Base-by-base conservation (phyloP, 2,797 vertebrate genomes). In the Alauda arvensis region DNA sequence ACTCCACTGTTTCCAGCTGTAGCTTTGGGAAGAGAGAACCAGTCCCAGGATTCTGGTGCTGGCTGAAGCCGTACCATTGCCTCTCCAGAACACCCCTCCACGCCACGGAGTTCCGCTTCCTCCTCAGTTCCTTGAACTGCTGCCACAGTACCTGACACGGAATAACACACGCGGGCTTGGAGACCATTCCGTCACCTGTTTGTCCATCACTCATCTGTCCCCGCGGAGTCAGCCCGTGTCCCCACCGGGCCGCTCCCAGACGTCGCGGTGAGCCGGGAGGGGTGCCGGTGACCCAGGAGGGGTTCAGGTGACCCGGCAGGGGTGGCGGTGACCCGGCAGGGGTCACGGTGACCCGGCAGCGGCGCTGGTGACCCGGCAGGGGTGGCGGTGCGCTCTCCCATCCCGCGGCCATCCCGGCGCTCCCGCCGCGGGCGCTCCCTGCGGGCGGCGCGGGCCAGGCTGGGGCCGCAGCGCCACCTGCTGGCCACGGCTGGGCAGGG, bases 1-100 rank as follows among this genome's bases (percentile, higher is more conserved):
- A 4, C 29, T 23, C 31, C 26, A 0, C 6, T 3, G 19, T 3
- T 78, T 13, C 51, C n/a, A 33, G 60, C 23, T 1, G 1, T 0
- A 55, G 43, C 29, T 72, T 45, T 42, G 65, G 37, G 40, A 59
- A 43, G 31, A 31, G 33, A 0, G 2, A 71, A 23, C 15, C 7
- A 2, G 16, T 7, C 12, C 43, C 43, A 3, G 28, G 12, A 5
- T 7, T 9, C 17, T 31, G 5, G 4, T 3, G 6, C 42, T 12
- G 37, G 9, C 39, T 14, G 66, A 20, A 79, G 29, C 56, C 3
- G 7, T 2, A 19, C 43, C 13, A 4, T 2, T 21, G 23, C 7
- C 28, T 51, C n/a, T 85, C 8, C 56, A 49, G 34, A 14, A 18
- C 4, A 37, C 2, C 1, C 4, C 5, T n/a, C 24, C 21, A 2